phyloP scores from a whole-genome alignment of 1,140 invertebrate genomes.

The Cyclargus thomasi region DNA sequence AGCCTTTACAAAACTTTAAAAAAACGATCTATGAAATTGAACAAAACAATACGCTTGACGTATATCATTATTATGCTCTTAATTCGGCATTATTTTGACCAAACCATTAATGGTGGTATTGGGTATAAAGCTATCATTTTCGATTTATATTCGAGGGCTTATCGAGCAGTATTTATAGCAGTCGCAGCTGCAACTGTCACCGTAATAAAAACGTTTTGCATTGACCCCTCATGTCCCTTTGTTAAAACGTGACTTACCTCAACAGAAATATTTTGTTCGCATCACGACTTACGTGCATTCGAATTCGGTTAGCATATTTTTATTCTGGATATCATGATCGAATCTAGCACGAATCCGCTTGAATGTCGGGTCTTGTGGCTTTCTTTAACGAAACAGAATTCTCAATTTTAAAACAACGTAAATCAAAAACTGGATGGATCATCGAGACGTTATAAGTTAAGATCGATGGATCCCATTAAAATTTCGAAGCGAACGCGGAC shows the following conservation, averaged over 20 bases:
- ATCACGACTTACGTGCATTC: conserved; percentile 40
- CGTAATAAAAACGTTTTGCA: conserved; percentile 38
- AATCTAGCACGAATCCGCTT: not conserved
- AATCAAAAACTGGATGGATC: not conserved
- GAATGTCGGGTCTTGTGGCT: not conserved
- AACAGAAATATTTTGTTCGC: conserved; percentile 41
- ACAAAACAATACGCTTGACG: not conserved
- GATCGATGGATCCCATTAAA: conserved; percentile 17
- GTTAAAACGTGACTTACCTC: conserved; percentile 53
- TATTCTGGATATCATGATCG: conserved; percentile 27
- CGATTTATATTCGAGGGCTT: not conserved
- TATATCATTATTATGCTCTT: not conserved
- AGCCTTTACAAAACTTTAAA: too few species aligned
- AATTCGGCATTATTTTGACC: not conserved
- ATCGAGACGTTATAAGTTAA: not conserved
- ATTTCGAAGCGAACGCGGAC: conserved; percentile 13
- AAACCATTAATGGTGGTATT: not conserved
- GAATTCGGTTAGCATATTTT: conserved; percentile 17
- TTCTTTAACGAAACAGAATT: not conserved
- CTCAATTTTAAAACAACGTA: not conserved
- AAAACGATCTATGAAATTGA: too few species aligned
- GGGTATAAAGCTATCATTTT: not conserved
- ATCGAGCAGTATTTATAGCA: conserved; percentile 24
- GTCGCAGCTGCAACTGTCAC: conserved; percentile 39
- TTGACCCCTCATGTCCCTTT: conserved; percentile 37